A percentile compares a stretch with the other conserved stretches of the same genome.
Evolutionary conservation across 2,888 invertebrate species (phyloP).

Genomic region (Schrankia costaestrigalis): DNA sequence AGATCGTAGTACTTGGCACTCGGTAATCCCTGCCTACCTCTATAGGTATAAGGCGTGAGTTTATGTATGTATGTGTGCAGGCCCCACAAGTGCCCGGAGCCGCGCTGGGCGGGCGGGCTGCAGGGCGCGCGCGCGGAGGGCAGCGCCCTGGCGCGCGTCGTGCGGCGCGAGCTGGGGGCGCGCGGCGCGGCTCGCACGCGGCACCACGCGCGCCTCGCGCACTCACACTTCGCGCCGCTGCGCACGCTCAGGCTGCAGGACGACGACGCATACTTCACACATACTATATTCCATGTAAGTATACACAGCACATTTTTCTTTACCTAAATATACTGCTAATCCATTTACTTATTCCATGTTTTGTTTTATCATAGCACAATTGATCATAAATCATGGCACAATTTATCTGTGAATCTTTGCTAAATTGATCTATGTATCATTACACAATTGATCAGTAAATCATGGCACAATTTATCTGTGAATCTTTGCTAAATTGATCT

Average conservation of each 20-base stretch:
- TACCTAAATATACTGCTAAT: too few species aligned
- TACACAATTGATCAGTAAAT: too few species aligned
- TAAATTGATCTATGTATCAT: too few species aligned
- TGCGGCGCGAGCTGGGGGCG: slow-evolving; percentile 83
- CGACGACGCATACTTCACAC: slow-evolving; percentile 84
- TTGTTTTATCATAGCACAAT: too few species aligned
- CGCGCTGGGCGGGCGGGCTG: slow-evolving; percentile 20
- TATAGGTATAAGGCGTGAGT: background rate
- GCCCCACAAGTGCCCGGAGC: slow-evolving; percentile 97
- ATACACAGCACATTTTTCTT: too few species aligned
- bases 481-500: too few species aligned
- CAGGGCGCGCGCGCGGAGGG: slow-evolving; percentile 81
- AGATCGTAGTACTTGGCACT: too few species aligned
- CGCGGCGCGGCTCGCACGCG: slow-evolving; percentile 47
- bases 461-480: too few species aligned
- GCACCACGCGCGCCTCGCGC: slow-evolving; percentile 52
- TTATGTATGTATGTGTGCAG: slow-evolving; percentile 56
- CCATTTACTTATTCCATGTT: too few species aligned
- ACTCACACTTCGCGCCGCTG: slow-evolving; percentile 71
- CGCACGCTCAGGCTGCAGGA: slow-evolving; percentile 71
- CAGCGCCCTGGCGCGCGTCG: slow-evolving; percentile 94
- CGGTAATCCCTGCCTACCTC: background rate
- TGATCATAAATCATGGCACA: too few species aligned
- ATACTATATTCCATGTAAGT: slow-evolving; percentile 85
- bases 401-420: too few species aligned